Evolutionary conservation across 2,113 vertebrate species (phyloP).

Genomic region (Onychostruthus taczanowskii): DNA sequence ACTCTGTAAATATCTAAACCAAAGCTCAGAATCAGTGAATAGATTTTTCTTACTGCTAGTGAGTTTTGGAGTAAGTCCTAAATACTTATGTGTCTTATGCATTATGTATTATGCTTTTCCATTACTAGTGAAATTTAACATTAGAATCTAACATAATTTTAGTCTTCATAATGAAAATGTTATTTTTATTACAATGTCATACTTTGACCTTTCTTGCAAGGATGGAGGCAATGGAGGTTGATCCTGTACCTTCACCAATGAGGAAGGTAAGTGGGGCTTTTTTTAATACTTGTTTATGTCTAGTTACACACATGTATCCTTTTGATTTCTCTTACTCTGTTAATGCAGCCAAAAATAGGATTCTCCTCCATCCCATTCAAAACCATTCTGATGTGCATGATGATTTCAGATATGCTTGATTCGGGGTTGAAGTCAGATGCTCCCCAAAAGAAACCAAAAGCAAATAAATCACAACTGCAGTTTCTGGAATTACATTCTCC

Average conservation of each 20-base stretch:
- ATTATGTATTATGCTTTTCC: background rate
- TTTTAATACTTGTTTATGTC: background rate
- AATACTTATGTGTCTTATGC: background rate
- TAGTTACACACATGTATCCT: background rate
- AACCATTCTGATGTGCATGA: background rate
- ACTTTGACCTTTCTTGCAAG: conserved; percentile 27
- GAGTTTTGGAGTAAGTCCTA: background rate
- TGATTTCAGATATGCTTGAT: background rate
- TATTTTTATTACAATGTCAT: background rate
- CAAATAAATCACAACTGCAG: background rate
- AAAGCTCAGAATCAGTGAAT: background rate
- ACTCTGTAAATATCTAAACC: background rate
- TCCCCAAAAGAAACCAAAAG: background rate
- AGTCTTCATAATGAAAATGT: background rate
- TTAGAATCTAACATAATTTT: background rate
- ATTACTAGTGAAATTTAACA: background rate
- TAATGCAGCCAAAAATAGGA: background rate
- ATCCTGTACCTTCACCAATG: conserved; percentile 52
- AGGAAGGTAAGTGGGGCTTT: conserved; percentile 45
- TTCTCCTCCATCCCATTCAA: background rate
- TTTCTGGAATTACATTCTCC: background rate
- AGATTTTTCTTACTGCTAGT: background rate
- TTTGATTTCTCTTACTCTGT: background rate
- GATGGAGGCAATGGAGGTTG: conserved; percentile 64
- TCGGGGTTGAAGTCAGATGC: background rate